These are phyloP conservation scores for Aramus guarauna DNA, from an alignment of 2,113 vertebrate species.

Conservation along the genomic window DNA sequence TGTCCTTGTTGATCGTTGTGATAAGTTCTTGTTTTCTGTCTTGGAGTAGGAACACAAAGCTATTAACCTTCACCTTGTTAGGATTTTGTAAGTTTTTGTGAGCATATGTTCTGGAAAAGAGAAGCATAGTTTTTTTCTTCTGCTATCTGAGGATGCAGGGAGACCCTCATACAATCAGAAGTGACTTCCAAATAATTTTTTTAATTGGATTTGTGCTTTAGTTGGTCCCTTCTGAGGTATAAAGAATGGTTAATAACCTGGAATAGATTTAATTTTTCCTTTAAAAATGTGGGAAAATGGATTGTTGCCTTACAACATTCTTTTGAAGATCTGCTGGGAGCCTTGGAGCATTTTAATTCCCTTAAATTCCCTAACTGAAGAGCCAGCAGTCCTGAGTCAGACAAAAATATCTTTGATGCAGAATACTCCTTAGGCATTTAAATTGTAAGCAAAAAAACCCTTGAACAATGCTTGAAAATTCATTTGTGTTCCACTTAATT, in stretches of 20 bases:
- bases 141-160: not conserved
- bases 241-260: not conserved
- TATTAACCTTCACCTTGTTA: not conserved
- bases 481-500: constrained; percentile 29
- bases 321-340: not conserved
- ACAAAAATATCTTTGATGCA: not conserved
- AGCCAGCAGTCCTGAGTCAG: not conserved
- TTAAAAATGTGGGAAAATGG: not conserved
- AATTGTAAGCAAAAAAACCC: not conserved
- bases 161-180: not conserved
- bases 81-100: not conserved
- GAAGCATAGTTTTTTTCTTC: not conserved
- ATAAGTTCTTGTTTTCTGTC: not conserved
- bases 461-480: constrained; percentile 17
- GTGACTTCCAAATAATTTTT: not conserved
- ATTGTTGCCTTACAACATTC: not conserved
- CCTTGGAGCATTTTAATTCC: not conserved
- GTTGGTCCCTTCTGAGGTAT: not conserved
- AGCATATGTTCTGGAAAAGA: not conserved
- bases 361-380: not conserved
- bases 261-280: not conserved
- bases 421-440: not conserved
- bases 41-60: not conserved
- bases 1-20: not conserved
- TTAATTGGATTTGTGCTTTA: not conserved